Conservation (phyloP, 2,888 invertebrate species). For the Acrobasis repandana region DNA sequence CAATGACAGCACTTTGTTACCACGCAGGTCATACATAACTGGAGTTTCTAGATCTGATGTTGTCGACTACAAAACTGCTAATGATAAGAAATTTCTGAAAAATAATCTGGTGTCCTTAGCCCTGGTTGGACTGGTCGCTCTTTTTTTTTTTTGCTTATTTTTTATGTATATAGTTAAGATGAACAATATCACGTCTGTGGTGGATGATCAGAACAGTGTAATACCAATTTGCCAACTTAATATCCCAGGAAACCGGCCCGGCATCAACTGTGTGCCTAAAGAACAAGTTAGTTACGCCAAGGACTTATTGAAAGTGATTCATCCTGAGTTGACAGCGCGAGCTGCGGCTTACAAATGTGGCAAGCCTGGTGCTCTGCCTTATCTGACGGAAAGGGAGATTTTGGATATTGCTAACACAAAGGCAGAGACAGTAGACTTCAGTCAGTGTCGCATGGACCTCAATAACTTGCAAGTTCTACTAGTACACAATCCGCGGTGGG, state of each 20-base stretch:
- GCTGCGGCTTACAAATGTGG: slow-evolving; percentile 84
- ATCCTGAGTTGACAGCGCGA: slow-evolving; percentile 84
- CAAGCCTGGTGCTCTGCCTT: slow-evolving; percentile 74
- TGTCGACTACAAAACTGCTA: slow-evolving; percentile 65
- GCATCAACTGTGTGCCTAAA: slow-evolving; percentile 86
- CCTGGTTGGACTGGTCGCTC: slow-evolving; percentile 82
- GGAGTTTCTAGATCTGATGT: slow-evolving; percentile 64
- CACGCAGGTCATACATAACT: slow-evolving; percentile 67
- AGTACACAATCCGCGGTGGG: slow-evolving; percentile 88
- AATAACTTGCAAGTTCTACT: slow-evolving; percentile 87
- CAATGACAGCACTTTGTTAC: slow-evolving; percentile 64
- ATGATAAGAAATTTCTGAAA: slow-evolving; percentile 79
- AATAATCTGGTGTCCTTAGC: slow-evolving; percentile 86
- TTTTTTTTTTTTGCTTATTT: slow-evolving; percentile 86
- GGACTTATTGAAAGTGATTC: slow-evolving; percentile 84
- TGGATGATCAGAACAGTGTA: slow-evolving; percentile 80
- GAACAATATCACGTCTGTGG: slow-evolving; percentile 80
- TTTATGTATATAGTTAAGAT: slow-evolving; percentile 87
- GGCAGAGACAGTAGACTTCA: slow-evolving; percentile 50
- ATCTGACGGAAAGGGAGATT: slow-evolving; percentile 85
- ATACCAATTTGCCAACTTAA: slow-evolving; percentile 82
- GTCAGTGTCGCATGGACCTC: slow-evolving; percentile 81
- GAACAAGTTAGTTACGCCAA: slow-evolving; percentile 85
- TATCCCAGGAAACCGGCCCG: slow-evolving; percentile 78
- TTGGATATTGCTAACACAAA: slow-evolving; percentile 78